Evolutionary conservation across 2,797 vertebrate species (phyloP), one percentile per base, ranked within the genome.

Genomic region (Urophycis tenuis): DNA sequence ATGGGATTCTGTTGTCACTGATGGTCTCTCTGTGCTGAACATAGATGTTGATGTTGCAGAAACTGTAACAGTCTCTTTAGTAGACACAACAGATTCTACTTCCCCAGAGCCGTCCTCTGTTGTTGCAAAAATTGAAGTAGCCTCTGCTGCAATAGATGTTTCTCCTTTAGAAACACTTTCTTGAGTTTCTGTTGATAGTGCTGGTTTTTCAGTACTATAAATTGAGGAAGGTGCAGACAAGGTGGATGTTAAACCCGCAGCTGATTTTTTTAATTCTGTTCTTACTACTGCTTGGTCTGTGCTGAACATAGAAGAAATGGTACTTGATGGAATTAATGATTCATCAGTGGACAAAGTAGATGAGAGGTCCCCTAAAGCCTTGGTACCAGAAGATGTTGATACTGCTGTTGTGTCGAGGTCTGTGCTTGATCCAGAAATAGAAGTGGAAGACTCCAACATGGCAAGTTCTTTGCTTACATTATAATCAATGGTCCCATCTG

Each of bases 11-110:
- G 60, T 9, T 34, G 60, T 74, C 19, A 49, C 29, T 75, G 72
- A 67, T 75, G 77, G 75, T 75, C 77, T 33, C 17, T 75, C 73
- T 81, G 81, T 83, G 73, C 74, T 80, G 69, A 74, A 74, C n/a
- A 77, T 0, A 7, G 74, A 76, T 34, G 77, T 77, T 6, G 67
- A 7, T 72, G 72, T 77, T 30, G 49, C 36, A 35, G 72, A 4
- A 2, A 49, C 69, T 60, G 32, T 39, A 3, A 5, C 17, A 76
- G 80, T 17, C 17, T 49, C 71, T 64, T 71, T 71, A 41, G 31
- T 1, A 3, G 71, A 70, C 1, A 36, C 14, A 77, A 1, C 14
- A 33, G 77, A 12, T 25, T 22, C 36, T 15, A 64, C 17, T 49
- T 5, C 3, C 1, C 19, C 36, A 33, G 3, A 83, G 19, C 41